Conservation (phyloP, 2,113 vertebrate species). For the Prinia subflava region DNA sequence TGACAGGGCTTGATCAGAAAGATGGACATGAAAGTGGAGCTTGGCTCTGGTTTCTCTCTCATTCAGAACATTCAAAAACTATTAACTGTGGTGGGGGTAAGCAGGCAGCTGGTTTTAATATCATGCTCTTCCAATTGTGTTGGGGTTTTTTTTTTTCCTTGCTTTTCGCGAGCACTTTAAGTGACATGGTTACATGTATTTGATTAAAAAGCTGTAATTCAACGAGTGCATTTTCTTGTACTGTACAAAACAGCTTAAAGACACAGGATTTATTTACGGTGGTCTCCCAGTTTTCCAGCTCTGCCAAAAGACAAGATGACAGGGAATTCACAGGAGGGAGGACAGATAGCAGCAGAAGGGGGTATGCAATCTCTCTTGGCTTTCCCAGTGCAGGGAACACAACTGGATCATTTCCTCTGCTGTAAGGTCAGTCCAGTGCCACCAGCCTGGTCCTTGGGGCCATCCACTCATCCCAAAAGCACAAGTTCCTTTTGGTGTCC, state of each 20-base stretch:
- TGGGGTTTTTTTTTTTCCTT: conserved; percentile 14
- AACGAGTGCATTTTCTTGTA: conserved; percentile 65
- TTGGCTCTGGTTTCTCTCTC: conserved; percentile 68
- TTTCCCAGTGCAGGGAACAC: background rate
- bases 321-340: background rate
- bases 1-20: conserved; percentile 59
- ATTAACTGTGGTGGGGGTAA: conserved; percentile 73
- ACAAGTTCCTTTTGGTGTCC: background rate
- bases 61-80: conserved; percentile 72
- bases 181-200: conserved; percentile 76
- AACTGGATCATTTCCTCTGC: background rate
- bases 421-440: background rate
- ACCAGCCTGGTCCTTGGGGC: background rate
- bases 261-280: conserved; percentile 60
- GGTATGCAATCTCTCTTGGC: background rate
- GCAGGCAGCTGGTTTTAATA: conserved; percentile 59
- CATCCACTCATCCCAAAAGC: background rate
- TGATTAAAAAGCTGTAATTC: conserved; percentile 77
- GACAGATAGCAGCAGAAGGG: background rate
- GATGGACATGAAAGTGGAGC: conserved; percentile 71
- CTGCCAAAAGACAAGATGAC: conserved; percentile 10
- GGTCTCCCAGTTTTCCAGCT: background rate
- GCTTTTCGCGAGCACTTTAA: conserved; percentile 71
- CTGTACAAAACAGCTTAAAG: conserved; percentile 65
- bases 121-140: conserved; percentile 65